phyloP scores from a whole-genome alignment of 2,888 invertebrate genomes.

The Zele albiditarsus region DNA sequence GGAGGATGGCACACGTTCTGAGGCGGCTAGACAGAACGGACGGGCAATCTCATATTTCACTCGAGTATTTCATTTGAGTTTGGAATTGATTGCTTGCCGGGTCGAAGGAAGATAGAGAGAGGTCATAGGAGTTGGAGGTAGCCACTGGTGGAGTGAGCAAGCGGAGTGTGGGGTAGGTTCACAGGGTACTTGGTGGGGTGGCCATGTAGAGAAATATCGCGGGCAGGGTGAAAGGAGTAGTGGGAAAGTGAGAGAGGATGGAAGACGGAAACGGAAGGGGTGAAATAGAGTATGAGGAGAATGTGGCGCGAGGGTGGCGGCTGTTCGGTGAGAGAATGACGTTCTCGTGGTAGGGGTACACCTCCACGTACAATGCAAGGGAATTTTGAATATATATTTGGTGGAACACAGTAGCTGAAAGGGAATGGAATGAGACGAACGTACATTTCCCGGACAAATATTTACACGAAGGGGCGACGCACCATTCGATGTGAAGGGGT shows the following conservation, averaged over 20 bases:
- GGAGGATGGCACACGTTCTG: constrained; percentile 36
- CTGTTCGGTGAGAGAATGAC: constrained; percentile 18
- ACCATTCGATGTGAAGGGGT: constrained; percentile 22
- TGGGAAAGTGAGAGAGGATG: not conserved
- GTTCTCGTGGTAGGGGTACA: constrained; percentile 4
- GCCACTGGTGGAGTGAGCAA: constrained; percentile 10
- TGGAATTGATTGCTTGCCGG: constrained; percentile 58
- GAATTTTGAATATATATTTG: constrained; percentile 29
- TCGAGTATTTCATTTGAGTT: constrained; percentile 60
- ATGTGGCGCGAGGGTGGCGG: not conserved
- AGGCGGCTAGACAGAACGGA: constrained; percentile 47
- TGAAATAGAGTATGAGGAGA: constrained; percentile 4
- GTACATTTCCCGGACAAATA: constrained; percentile 67
- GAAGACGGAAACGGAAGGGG: not conserved
- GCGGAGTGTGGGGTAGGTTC: constrained; percentile 25
- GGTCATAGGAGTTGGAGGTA: constrained; percentile 21
- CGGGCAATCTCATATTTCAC: constrained; percentile 56
- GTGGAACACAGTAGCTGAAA: constrained; percentile 42
- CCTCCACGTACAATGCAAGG: constrained; percentile 36
- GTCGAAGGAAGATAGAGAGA: constrained; percentile 51
- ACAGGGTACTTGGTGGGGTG: constrained; percentile 1
- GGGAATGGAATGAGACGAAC: constrained; percentile 52
- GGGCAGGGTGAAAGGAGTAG: constrained; percentile 11
- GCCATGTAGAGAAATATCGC: constrained; percentile 21
- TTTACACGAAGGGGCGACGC: constrained; percentile 56